phyloP scores from a whole-genome alignment of 37 sponge, comb jelly and placozoan species.

The Hormiphora californensis region DNA sequence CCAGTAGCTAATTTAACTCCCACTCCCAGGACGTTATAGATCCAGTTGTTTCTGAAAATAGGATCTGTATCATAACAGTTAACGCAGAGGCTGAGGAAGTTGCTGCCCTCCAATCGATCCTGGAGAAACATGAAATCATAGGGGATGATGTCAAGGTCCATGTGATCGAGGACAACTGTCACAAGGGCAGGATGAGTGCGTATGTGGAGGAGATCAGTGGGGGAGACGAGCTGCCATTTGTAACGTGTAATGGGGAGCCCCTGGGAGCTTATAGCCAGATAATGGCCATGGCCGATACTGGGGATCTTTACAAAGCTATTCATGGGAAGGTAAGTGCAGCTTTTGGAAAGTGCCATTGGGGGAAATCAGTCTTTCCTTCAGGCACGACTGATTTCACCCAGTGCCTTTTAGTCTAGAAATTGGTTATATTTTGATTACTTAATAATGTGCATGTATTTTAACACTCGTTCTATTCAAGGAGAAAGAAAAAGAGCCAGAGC shows the following conservation, averaged over 20 bases:
- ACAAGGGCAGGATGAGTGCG: slow-evolving; percentile 1
- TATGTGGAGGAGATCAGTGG: background rate
- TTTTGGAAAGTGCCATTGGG: too few relatives aligned
- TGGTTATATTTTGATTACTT: too few relatives aligned
- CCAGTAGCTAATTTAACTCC: background rate
- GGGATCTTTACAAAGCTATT: background rate
- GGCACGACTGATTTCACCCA: too few relatives aligned
- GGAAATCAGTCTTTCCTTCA: too few relatives aligned
- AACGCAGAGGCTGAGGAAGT: background rate
- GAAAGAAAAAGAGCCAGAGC: too few relatives aligned
- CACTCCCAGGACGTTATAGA: background rate
- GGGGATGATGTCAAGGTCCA: background rate
- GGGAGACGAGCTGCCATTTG: background rate
- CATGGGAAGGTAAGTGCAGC: slow-evolving; percentile 6
- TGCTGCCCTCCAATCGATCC: background rate
- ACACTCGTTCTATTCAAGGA: too few relatives aligned
- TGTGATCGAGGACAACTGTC: background rate
- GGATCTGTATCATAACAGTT: background rate
- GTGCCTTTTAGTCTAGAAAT: too few relatives aligned
- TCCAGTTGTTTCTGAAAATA: background rate
- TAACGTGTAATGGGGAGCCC: background rate
- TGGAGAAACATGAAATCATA: background rate
- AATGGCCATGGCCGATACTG: slow-evolving; percentile 2
- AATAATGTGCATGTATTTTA: too few relatives aligned
- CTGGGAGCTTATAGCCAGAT: background rate